Evolutionary conservation across 1,140 invertebrate genomes (phyloP).

Genomic region (Rhyzopertha dominica): DNA sequence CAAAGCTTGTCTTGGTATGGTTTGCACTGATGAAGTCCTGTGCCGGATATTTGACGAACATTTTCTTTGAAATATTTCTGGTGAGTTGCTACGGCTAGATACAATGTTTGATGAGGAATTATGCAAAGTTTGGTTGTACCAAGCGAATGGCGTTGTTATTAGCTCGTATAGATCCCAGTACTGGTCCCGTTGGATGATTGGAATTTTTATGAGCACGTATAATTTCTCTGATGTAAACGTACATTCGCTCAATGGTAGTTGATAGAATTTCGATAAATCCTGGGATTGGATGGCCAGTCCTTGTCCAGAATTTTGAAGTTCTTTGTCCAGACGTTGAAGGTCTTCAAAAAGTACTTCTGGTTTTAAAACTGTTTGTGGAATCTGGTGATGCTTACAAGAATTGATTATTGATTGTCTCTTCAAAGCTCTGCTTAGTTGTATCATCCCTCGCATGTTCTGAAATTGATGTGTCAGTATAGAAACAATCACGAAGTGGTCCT

Average conservation of each 20-base stretch:
- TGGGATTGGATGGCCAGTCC: slow-evolving; percentile 6
- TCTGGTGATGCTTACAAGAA: neutral
- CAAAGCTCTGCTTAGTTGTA: neutral
- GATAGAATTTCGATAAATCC: slow-evolving; percentile 9
- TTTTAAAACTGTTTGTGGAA: neutral
- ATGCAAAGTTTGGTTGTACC: slow-evolving; percentile 20
- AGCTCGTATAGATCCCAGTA: slow-evolving; percentile 16
- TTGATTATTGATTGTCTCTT: neutral
- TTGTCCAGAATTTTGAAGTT: neutral
- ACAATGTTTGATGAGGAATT: slow-evolving; percentile 14
- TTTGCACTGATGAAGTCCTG: slow-evolving; percentile 15
- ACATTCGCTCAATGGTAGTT: slow-evolving; percentile 13
- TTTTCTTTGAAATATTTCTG: neutral
- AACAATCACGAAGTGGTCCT: too few species aligned
- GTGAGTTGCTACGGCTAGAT: slow-evolving; percentile 3
- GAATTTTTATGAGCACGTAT: slow-evolving; percentile 8
- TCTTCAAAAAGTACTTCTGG: neutral
- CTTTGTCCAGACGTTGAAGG: neutral
- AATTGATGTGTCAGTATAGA: neutral
- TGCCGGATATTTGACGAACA: slow-evolving; percentile 14
- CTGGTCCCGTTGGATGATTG: slow-evolving; percentile 5
- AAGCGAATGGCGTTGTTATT: slow-evolving; percentile 15
- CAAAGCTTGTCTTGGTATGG: slow-evolving; percentile 16
- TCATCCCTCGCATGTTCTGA: neutral
- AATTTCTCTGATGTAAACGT: slow-evolving; percentile 5